phyloP scores from a whole-genome alignment of 2,797 vertebrate species.

The Clarias platycephalus region DNA sequence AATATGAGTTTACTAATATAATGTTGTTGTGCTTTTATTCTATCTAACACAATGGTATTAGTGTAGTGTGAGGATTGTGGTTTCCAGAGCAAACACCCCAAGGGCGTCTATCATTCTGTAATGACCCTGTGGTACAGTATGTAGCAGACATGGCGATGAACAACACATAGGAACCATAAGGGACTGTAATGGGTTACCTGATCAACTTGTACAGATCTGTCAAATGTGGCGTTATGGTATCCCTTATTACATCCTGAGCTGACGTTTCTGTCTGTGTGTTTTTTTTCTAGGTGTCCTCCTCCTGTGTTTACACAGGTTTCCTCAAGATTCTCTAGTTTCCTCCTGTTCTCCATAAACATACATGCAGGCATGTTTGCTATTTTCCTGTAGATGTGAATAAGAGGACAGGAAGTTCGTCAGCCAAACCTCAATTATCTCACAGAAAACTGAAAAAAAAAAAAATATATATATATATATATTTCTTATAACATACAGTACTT shows the following conservation, averaged over 20 bases:
- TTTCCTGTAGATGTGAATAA: background rate
- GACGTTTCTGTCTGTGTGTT: background rate
- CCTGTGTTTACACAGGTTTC: background rate
- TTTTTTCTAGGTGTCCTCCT: background rate
- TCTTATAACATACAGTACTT: background rate
- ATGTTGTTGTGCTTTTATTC: background rate
- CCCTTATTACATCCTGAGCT: background rate
- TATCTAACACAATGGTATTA: background rate
- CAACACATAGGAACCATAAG: background rate
- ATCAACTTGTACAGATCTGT: background rate
- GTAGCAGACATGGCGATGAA: background rate
- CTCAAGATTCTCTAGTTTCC: background rate
- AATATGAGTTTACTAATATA: background rate
- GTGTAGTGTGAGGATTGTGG: background rate
- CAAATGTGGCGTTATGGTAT: background rate
- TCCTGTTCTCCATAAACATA: background rate
- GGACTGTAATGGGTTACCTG: no score
- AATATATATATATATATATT: no score
- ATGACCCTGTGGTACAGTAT: no score
- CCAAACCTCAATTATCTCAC: background rate
- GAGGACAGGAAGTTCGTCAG: background rate
- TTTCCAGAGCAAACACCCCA: background rate
- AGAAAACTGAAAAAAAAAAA: no score
- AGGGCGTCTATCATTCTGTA: background rate
- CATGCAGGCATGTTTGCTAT: background rate